Evolutionary conservation across 2,113 vertebrate genomes (phyloP).

Genomic region (Dicrurus megarhynchus): DNA sequence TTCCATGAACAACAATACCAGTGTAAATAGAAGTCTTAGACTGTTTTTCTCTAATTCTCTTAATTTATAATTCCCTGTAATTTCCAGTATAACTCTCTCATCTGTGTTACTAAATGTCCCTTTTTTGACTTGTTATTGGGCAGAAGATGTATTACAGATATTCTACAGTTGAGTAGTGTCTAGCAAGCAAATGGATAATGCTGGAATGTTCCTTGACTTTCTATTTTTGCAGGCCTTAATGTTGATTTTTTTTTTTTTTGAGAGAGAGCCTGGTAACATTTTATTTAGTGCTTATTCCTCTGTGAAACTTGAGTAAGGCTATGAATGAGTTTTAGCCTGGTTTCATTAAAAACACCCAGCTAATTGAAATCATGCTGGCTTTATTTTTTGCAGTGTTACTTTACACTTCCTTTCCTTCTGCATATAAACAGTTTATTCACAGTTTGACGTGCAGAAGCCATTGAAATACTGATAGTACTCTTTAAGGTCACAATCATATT

Average conservation of each 20-base stretch:
- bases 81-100: background rate
- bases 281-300: background rate
- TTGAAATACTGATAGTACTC: background rate
- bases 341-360: background rate
- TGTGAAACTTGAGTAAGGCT: background rate
- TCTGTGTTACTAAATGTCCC: background rate
- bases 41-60: background rate
- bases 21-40: background rate
- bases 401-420: background rate
- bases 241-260: background rate
- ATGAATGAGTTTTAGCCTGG: background rate
- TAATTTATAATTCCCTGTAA: background rate
- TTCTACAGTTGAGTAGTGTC: background rate
- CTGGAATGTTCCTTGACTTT: background rate
- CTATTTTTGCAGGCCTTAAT: background rate
- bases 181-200: background rate
- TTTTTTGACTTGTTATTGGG: background rate
- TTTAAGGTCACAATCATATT: background rate
- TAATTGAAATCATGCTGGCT: background rate
- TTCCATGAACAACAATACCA: background rate
- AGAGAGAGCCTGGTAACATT: background rate
- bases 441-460: background rate
- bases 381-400: background rate
- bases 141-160: background rate
- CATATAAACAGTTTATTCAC: background rate